Percentiles rank a stretch among this genome's conserved stretches.
These are phyloP conservation scores for Pyrochroa serraticornis DNA, from an alignment of 2,888 invertebrate genomes.

Conservation along the genomic window DNA sequence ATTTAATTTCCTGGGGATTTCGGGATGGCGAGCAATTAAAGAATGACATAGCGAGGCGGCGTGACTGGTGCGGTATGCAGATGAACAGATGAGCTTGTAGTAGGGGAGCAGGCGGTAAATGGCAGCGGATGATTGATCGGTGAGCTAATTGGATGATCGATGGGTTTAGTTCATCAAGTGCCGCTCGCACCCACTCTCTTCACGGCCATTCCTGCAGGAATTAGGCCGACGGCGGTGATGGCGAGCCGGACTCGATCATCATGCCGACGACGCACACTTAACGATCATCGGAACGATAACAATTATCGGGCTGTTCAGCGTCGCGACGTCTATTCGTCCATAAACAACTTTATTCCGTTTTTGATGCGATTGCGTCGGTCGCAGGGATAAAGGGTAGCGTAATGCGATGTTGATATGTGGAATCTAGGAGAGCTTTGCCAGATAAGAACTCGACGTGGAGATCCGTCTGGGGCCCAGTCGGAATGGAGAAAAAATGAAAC, in stretches of 20 bases:
- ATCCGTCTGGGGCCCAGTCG: slow-evolving; percentile 23
- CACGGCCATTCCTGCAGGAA: slow-evolving; percentile 40
- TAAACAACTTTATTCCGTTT: slow-evolving; percentile 29
- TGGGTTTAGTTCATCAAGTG: slow-evolving; percentile 63
- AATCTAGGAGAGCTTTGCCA: slow-evolving; percentile 42
- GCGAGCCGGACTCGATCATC: slow-evolving; percentile 6
- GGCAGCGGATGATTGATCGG: slow-evolving; percentile 75
- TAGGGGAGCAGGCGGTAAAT: slow-evolving; percentile 56
- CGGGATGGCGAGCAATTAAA: slow-evolving; percentile 36
- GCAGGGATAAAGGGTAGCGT: slow-evolving; percentile 34
- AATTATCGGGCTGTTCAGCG: slow-evolving; percentile 18
- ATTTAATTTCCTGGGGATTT: slow-evolving; percentile 11
- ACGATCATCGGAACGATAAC: slow-evolving; percentile 16
- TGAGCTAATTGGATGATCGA: slow-evolving; percentile 80
- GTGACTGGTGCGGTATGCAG: slow-evolving; percentile 53
- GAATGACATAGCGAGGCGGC: slow-evolving; percentile 38
- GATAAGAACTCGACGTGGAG: slow-evolving; percentile 34
- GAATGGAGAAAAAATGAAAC: slow-evolving; percentile 49
- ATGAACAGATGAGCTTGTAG: slow-evolving; percentile 52
- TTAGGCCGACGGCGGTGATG: slow-evolving; percentile 37
- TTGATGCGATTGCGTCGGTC: slow-evolving; percentile 33
- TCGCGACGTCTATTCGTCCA: slow-evolving; percentile 9
- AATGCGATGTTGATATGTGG: slow-evolving; percentile 51
- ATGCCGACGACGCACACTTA: background rate
- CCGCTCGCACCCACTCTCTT: slow-evolving; percentile 46